Base-by-base conservation (phyloP, 2,797 vertebrate genomes). In the Leuciscus waleckii region DNA sequence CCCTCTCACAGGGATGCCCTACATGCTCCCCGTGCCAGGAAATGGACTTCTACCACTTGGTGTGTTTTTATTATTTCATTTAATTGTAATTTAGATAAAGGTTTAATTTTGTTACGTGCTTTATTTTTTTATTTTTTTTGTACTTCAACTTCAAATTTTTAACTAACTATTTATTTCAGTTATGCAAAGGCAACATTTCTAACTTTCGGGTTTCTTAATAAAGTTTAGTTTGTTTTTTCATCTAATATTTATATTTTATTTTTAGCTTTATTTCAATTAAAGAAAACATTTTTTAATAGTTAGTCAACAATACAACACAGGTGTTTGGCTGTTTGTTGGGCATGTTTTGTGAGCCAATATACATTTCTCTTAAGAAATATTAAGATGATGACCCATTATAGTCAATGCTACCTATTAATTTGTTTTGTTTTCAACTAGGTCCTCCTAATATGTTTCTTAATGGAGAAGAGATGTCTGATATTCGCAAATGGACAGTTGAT, bases 401-500 rank as follows among this genome's bases (percentile, higher is more conserved):
- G 35, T 61, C 35, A 17, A 8, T 8, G 7, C 9, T 16, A 39
- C 14, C 6, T 58, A 41, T 58, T 58, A 0, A n/a, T 63, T 14
- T 17, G 3, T 37, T 39, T 41, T 32, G 3, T 71, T 49, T 86
- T 23, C 46, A 35, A 51, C 56, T 88, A 99, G 98, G 95, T 87
- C 89, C 94, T 69, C 93, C 94, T 9, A 93, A 94, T 86, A 91
- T 96, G 76, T 96, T 96, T 89, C 90, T 97, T 58, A 96, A 95
- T 26, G 93, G 95, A 32, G 96, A 97, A 67, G 96, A 96, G 29
- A 92, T 95, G 54, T 94, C 97, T 58, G 97, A 98, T 91, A 94
- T 99, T 82, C 94, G 95, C 89, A 99, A 98, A 90, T 99, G 98
- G 98, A 96, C 95, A 0, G 94, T 97, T 56, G 96, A 97, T 13